Evolutionary conservation across 2,888 invertebrate genomes (phyloP).

Genomic region (Griposia aprilina): DNA sequence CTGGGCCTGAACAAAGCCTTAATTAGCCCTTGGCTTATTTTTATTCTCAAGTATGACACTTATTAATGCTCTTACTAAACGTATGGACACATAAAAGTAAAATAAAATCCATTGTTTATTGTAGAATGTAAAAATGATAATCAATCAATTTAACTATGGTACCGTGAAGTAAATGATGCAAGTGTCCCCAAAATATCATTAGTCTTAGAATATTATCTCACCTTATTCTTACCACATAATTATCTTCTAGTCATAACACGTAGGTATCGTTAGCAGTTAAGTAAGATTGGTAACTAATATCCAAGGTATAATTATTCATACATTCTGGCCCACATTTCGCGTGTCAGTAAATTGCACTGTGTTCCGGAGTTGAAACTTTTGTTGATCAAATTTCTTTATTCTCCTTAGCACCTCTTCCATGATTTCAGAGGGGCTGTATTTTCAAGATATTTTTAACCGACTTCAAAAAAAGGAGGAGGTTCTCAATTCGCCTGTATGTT

Average conservation of each 20-base stretch:
- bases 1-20: background rate
- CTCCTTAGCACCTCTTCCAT: too few species aligned
- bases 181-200: slow-evolving; percentile 34
- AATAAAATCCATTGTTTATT: background rate
- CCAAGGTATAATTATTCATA: background rate
- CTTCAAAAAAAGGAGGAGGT: too few species aligned
- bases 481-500: too few species aligned
- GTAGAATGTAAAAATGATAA: background rate
- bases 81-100: background rate
- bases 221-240: slow-evolving; percentile 15
- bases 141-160: slow-evolving; percentile 9
- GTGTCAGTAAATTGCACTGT: background rate
- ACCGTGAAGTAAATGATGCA: slow-evolving; percentile 28
- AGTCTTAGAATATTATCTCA: slow-evolving; percentile 17
- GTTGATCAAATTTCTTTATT: background rate
- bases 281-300: slow-evolving; percentile 24
- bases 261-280: slow-evolving; percentile 19
- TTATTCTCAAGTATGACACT: background rate
- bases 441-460: too few species aligned
- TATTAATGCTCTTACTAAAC: background rate
- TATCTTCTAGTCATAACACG: slow-evolving; percentile 21
- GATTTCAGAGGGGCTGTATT: too few species aligned
- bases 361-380: slow-evolving; percentile 1
- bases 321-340: slow-evolving; percentile 2
- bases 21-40: background rate